Evolutionary conservation across 2,113 vertebrate species (phyloP).

Genomic region (Myanophis thanlyinensis): DNA sequence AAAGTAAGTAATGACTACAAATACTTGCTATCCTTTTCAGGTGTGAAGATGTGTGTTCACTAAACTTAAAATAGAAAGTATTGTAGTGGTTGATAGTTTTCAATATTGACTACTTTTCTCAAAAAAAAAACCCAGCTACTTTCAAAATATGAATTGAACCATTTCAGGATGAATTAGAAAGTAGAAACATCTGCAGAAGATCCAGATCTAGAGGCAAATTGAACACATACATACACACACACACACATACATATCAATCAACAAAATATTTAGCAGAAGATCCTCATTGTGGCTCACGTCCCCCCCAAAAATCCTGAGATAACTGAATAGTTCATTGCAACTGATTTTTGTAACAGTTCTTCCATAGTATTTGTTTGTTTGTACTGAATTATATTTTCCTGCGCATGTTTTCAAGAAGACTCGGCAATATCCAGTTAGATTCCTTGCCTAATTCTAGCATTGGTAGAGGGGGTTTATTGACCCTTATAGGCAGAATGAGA

Average conservation of each 20-base stretch:
- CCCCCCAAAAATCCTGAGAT: too few species aligned
- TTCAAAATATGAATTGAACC: background rate
- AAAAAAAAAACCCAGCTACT: background rate
- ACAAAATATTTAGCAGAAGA: background rate
- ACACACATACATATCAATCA: background rate
- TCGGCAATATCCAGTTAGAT: background rate
- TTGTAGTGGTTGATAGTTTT: slow-evolving; percentile 4
- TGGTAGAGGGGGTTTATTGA: background rate
- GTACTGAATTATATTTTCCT: background rate
- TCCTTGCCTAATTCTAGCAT: background rate
- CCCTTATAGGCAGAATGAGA: background rate
- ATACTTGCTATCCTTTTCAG: slow-evolving; percentile 31
- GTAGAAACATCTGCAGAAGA: background rate
- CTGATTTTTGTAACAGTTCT: background rate
- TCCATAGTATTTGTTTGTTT: background rate
- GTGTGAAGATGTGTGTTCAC: slow-evolving; percentile 2
- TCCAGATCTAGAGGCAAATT: background rate
- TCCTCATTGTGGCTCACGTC: background rate
- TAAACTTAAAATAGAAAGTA: background rate
- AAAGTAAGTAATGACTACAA: slow-evolving; percentile 17
- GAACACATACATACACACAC: background rate
- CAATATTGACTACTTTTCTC: background rate
- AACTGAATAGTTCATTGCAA: background rate
- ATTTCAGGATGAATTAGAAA: too few species aligned
- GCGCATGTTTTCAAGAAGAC: background rate